Evolutionary conservation across 2,113 vertebrate genomes (phyloP), one percentile per base, ranked within the genome.

Genomic region (Nicator chloris): DNA sequence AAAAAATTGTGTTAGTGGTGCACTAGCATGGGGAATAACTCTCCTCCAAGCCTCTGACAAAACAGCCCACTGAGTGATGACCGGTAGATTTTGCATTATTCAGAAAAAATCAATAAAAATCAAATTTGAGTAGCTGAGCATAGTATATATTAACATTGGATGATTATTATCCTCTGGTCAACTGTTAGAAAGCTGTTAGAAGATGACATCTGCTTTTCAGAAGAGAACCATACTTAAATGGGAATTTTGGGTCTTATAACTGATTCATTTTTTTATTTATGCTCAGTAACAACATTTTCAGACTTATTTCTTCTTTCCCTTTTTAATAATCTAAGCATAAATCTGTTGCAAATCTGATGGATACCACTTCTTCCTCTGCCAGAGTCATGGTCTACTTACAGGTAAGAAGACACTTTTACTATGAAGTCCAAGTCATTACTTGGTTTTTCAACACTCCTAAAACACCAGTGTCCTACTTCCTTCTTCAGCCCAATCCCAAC

Each of bases 261-360:
- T 47, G 49, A 91, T 70, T 69, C 39, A 71, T 23, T 33, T 73
- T 93, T 86, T 75, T 84, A 90, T 66, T 49, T 49, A n/a, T 69
- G 45, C 69, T 70, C 40, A 27, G 68, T 45, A 40, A 20, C 3
- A 3, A 37, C 76, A 83, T 92, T 96, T 95, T 95, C 71, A 86
- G 93, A 80, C 27, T 45, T 71, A 82, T 84, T 95, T 95, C 56
- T 87, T 95, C 26, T 83, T 92, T 87, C 68, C 73, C n/a, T 45
- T 70, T 81, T 81, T 82, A 75, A 69, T 64, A 93, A 80, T 77
- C 51, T 76, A 89, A 40, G 14, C 44, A 64, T 64, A 92, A 82
- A 93, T 42, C 82, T 72, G 37, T n/a, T 86, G 42, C 26, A 86
- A 73, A 83, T 44, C 45, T 73, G 59, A 49, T 65, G 47, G 44